Base-by-base conservation (phyloP, 2,797 vertebrate genomes). In the Atherinosoma microstoma region DNA sequence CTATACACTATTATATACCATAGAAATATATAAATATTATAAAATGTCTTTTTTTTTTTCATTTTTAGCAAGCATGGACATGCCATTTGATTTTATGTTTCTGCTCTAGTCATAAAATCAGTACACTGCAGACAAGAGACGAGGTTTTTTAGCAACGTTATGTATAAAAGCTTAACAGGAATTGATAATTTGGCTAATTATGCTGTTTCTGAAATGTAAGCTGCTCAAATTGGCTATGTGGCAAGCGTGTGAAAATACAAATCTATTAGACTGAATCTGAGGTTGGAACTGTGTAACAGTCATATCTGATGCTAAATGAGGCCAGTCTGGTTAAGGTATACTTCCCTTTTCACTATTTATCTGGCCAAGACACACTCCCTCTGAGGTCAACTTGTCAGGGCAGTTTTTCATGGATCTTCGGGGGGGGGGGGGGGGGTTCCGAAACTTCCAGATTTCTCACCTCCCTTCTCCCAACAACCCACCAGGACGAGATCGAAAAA, bases 11-110 rank as follows among this genome's bases (percentile, higher is more conserved):
- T 92, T 89, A 90, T 90, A 91, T 87, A 90, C 87, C 84, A 90
- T 94, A 94, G 92, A 95, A 94, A 94, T 94, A 94, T 95, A 94
- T 93, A 94, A 95, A 95, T 93, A 94, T 92, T 92, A 90, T 86
- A 91, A 91, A 89, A 92, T 83, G 27, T 87, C 70, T 85, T 76
- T 70, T 27, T 85, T 76, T 70, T 27, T 80, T 83, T 86, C 71
- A 89, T 61, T 64, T 85, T 73, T 67, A 91, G 88, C 86, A 88
- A 93, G 90, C 89, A 83, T 67, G 85, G 89, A 87, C 91, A 91
- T 93, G 92, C 92, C 87, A 85, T 87, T 86, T 83, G 49, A 79
- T 76, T 89, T 78, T 86, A 84, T 75, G 74, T 76, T 83, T 89
- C 72, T 80, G 79, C 73, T 78, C 67, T 79, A 75, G 67, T 79